Evolutionary conservation across 64 coral and sea anemone species (phyloP).

Genomic region (Orbicella faveolata): DNA sequence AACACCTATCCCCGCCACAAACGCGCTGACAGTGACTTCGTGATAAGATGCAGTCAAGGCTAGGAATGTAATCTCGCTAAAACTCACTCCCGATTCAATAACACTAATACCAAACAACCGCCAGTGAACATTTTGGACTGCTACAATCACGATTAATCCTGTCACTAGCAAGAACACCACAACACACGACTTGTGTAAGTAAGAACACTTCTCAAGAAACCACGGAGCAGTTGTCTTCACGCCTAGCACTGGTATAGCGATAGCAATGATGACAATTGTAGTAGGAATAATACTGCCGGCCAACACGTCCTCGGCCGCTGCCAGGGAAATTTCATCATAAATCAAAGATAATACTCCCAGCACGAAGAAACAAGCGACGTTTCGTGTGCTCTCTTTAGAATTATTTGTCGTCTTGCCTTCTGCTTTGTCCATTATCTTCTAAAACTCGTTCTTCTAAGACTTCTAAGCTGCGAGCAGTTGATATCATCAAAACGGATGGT

Average conservation of each 20-base stretch:
- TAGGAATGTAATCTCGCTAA: conserved; percentile 64
- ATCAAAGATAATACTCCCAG: conserved; percentile 54
- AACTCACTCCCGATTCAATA: conserved; percentile 46
- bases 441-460: background rate
- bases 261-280: conserved; percentile 59
- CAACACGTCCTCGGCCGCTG: conserved; percentile 60
- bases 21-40: conserved; percentile 57
- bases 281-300: conserved; percentile 59
- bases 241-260: conserved; percentile 49
- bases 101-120: conserved; percentile 53
- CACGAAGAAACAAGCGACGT: conserved; percentile 44
- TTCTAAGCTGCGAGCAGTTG: background rate
- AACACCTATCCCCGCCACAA: conserved; percentile 66
- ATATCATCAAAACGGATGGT: too few relatives aligned
- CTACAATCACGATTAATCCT: conserved; percentile 46
- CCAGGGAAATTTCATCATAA: conserved; percentile 59
- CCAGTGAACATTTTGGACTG: conserved; percentile 32
- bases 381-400: conserved; percentile 30
- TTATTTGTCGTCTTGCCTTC: background rate
- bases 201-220: conserved; percentile 61
- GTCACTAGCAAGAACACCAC: conserved; percentile 34
- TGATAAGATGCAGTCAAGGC: conserved; percentile 59
- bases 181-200: conserved; percentile 32
- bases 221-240: conserved; percentile 55
- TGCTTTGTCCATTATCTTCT: background rate